These are phyloP conservation scores for Acronicta alni DNA, from an alignment of 2,888 invertebrate genomes.

Conservation along the genomic window DNA sequence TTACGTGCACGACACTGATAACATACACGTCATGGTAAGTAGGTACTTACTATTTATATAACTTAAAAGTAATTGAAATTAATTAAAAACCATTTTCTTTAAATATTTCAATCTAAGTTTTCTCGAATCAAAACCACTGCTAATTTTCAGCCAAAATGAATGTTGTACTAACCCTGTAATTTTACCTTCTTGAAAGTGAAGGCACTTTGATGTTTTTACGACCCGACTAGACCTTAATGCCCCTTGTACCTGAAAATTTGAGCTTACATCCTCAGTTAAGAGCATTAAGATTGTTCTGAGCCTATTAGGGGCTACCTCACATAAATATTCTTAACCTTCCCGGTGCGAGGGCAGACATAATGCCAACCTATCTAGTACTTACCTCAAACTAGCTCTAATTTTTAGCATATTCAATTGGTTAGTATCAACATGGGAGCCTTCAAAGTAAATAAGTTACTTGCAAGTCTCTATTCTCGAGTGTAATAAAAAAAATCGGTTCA, in stretches of 20 bases:
- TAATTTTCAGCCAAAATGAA: conserved; percentile 9
- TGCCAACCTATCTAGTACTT: background rate
- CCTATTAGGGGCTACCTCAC: conserved; percentile 6
- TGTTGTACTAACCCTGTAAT: conserved; percentile 2
- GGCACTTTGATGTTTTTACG: conserved; percentile 22
- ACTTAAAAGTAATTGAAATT: conserved; percentile 1
- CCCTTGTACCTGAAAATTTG: conserved; percentile 23
- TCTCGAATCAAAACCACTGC: background rate
- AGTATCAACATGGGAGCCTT: too few relatives aligned
- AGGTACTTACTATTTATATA: background rate
- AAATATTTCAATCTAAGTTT: too few relatives aligned
- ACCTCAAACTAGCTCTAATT: background rate
- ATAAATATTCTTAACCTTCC: conserved; percentile 26
- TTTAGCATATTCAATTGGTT: background rate
- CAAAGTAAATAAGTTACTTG: too few relatives aligned
- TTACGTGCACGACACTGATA: conserved; percentile 18
- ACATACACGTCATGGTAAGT: conserved; percentile 3
- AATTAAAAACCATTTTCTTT: conserved; percentile 27
- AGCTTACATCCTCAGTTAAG: conserved; percentile 3
- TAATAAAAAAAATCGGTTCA: too few relatives aligned
- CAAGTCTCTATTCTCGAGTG: too few relatives aligned
- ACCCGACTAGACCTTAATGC: background rate
- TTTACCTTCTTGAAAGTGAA: conserved; percentile 1
- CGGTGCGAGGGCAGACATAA: background rate
- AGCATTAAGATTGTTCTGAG: conserved; percentile 25